Conservation (phyloP, 1,140 invertebrate genomes). For the Monomorium pharaonis region DNA sequence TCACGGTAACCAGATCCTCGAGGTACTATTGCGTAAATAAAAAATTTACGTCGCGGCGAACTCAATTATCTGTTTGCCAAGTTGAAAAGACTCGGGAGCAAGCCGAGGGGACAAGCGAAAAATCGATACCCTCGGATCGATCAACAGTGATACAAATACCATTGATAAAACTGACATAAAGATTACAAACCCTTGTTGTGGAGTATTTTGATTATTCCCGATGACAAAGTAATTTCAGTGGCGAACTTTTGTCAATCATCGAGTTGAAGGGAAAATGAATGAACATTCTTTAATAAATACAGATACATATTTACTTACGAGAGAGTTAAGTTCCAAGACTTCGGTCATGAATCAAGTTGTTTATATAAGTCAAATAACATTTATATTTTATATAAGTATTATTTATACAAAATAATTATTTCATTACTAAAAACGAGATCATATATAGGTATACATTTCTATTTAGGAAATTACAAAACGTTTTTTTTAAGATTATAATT, state of each 20-base stretch:
- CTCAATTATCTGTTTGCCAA: constrained; percentile 9
- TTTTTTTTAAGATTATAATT: too few species aligned
- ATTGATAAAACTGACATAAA: background rate
- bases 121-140: background rate
- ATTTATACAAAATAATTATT: too few species aligned
- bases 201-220: background rate
- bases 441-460: too few species aligned
- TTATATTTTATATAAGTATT: too few species aligned
- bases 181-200: background rate
- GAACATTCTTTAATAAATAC: background rate
- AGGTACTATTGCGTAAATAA: constrained; percentile 20
- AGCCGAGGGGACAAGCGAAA: background rate
- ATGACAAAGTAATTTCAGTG: background rate
- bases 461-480: too few species aligned
- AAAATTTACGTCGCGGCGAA: background rate
- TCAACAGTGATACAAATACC: background rate
- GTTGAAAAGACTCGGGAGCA: background rate
- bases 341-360: too few species aligned
- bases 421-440: too few species aligned
- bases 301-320: too few species aligned
- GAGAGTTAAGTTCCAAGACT: too few species aligned
- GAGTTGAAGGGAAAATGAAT: background rate
- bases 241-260: background rate
- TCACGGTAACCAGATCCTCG: background rate
- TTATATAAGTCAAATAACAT: too few species aligned